These are phyloP conservation scores for Dasysyrphus albostriatus DNA, from an alignment of 2,888 invertebrate species.

Conservation along the genomic window DNA sequence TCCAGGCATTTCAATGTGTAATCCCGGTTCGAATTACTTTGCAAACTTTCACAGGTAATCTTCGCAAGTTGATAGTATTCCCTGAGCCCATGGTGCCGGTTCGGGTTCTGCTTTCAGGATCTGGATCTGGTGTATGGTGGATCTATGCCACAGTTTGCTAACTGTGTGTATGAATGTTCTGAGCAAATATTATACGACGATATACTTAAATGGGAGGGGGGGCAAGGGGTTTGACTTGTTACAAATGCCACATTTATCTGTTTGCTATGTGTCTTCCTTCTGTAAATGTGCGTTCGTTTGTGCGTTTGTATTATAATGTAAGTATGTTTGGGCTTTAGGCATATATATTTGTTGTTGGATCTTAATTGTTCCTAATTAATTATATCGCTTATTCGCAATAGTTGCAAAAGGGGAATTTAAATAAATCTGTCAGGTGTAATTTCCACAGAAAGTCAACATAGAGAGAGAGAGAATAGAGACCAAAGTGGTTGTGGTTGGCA, in stretches of 20 bases:
- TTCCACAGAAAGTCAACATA: conserved; percentile 45
- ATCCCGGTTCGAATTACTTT: conserved; percentile 75
- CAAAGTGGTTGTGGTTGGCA: conserved; percentile 15
- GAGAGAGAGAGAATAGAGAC: neutral
- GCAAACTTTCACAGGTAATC: conserved; percentile 75
- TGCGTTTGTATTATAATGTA: neutral
- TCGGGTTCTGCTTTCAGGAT: neutral
- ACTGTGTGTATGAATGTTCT: conserved; percentile 27
- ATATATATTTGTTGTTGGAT: conserved; percentile 59
- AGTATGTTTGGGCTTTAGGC: neutral
- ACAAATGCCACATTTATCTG: conserved; percentile 75
- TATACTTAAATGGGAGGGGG: conserved; percentile 43
- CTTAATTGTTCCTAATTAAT: conserved; percentile 75
- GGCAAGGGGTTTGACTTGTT: conserved; percentile 63
- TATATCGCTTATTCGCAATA: conserved; percentile 75
- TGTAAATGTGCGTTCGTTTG: conserved; percentile 19
- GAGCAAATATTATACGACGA: conserved; percentile 65
- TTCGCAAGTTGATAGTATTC: conserved; percentile 66
- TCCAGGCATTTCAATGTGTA: conserved; percentile 74
- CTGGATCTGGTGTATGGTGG: conserved; percentile 15
- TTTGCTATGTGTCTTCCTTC: conserved; percentile 49
- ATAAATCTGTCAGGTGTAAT: conserved; percentile 75
- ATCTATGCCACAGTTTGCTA: conserved; percentile 46
- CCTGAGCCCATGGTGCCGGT: conserved; percentile 42
- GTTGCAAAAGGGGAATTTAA: conserved; percentile 69